Conservation (phyloP, 2,888 invertebrate genomes). For the Zeuzera pyrina region DNA sequence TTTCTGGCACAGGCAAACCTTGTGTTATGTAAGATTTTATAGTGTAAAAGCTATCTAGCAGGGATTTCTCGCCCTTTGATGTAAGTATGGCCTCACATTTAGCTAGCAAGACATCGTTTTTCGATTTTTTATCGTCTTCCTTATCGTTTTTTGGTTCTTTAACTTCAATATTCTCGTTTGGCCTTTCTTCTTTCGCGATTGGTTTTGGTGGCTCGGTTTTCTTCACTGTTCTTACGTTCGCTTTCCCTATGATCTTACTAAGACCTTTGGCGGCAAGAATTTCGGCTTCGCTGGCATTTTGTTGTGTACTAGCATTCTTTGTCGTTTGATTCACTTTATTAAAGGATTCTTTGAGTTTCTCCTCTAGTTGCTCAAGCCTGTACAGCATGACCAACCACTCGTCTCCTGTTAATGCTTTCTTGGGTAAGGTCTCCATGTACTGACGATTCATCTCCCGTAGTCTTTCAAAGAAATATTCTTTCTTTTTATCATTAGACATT, state of each 20-base stretch:
- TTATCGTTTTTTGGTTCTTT: slow-evolving; percentile 11
- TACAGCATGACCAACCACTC: slow-evolving; percentile 60
- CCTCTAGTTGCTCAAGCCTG: slow-evolving; percentile 46
- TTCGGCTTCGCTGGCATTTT: slow-evolving; percentile 53
- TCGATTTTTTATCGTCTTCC: slow-evolving; percentile 27
- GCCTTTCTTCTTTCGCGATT: slow-evolving; percentile 23
- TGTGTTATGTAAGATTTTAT: slow-evolving; percentile 57
- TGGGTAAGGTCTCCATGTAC: slow-evolving; percentile 54
- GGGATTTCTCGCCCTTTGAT: slow-evolving; percentile 47
- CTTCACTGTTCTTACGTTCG: slow-evolving; percentile 31
- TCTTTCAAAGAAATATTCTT: slow-evolving; percentile 44
- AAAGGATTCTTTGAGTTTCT: slow-evolving; percentile 41
- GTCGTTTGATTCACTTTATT: slow-evolving; percentile 22
- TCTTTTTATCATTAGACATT: slow-evolving; percentile 36
- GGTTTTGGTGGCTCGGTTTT: slow-evolving; percentile 18
- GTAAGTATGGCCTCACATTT: slow-evolving; percentile 55
- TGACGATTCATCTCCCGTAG: slow-evolving; percentile 43
- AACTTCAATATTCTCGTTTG: slow-evolving; percentile 11
- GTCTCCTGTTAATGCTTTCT: slow-evolving; percentile 42
- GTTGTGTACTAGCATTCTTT: background rate
- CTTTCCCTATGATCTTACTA: slow-evolving; percentile 57
- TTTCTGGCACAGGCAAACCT: slow-evolving; percentile 52
- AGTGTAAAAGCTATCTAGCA: slow-evolving; percentile 54
- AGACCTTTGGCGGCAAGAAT: slow-evolving; percentile 58
- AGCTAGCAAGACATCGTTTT: slow-evolving; percentile 43